Evolutionary conservation across 1,140 invertebrate genomes (phyloP).

Genomic region (Homarus americanus): DNA sequence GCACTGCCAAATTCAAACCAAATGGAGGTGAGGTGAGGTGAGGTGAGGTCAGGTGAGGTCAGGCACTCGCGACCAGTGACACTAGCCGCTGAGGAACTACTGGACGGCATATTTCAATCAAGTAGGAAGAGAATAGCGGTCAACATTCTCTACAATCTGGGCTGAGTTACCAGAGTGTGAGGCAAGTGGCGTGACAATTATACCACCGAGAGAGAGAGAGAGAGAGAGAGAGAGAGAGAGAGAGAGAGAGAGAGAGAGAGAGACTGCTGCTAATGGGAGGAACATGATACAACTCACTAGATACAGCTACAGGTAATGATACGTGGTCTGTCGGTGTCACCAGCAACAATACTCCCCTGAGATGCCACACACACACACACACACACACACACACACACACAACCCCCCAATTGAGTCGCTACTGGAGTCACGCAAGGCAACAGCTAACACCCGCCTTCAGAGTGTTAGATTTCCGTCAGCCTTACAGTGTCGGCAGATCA

Average conservation of each 20-base stretch:
- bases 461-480: no score
- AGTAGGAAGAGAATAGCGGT: no score
- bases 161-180: no score
- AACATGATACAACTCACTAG: neutral
- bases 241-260: slow-evolving; percentile 25
- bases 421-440: no score
- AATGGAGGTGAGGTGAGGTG: neutral
- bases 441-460: no score
- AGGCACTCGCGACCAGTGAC: neutral
- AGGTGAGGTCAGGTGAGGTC: neutral
- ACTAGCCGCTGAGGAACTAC: neutral
- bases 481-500: no score
- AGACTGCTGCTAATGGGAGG: neutral
- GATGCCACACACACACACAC: no score
- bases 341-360: no score
- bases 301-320: neutral
- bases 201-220: neutral
- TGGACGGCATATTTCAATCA: neutral
- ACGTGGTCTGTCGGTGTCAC: no score
- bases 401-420: no score
- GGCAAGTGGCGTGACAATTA: neutral
- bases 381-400: no score
- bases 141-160: no score
- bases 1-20: neutral
- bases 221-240: slow-evolving; percentile 4